phyloP scores from a whole-genome alignment of 2,888 invertebrate species.

The Platerodrilus igneus region DNA sequence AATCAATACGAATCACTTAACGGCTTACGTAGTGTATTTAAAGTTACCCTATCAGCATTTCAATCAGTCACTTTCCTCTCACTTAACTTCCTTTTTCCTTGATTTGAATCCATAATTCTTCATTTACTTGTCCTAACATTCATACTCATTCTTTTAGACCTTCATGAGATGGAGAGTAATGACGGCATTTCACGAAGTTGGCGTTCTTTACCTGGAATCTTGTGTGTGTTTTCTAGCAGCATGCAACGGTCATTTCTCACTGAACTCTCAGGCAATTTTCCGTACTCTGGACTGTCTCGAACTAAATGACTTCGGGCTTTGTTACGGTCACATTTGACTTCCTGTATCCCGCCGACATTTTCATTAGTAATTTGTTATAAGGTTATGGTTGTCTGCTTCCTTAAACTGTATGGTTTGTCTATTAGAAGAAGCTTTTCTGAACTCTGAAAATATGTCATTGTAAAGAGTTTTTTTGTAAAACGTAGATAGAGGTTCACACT shows the following conservation, averaged over 20 bases:
- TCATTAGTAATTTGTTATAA: slow-evolving; percentile 47
- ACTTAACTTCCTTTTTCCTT: slow-evolving; percentile 42
- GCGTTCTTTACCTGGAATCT: slow-evolving; percentile 34
- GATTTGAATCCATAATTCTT: slow-evolving; percentile 47
- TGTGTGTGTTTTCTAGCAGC: slow-evolving; percentile 24
- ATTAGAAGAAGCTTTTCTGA: no score
- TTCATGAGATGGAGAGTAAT: slow-evolving; percentile 46
- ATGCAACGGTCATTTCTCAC: slow-evolving; percentile 44
- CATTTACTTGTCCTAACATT: slow-evolving; percentile 40
- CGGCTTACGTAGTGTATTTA: no score
- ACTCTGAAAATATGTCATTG: no score
- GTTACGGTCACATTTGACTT: slow-evolving; percentile 37
- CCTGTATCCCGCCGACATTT: slow-evolving; percentile 42
- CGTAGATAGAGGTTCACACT: no score
- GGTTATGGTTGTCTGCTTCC: slow-evolving; percentile 29
- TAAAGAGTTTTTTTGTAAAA: no score
- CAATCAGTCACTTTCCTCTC: slow-evolving; percentile 31
- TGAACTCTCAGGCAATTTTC: slow-evolving; percentile 44
- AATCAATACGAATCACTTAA: no score
- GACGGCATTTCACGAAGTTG: slow-evolving; percentile 44
- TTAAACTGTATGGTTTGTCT: no score
- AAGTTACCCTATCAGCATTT: slow-evolving; percentile 20
- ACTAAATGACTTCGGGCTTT: slow-evolving; percentile 38
- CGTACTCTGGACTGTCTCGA: slow-evolving; percentile 36
- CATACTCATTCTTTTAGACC: slow-evolving; percentile 31